Evolutionary conservation across 1,140 invertebrate genomes (phyloP), one percentile per base, ranked within the genome.

Genomic region (Drusus annulatus): DNA sequence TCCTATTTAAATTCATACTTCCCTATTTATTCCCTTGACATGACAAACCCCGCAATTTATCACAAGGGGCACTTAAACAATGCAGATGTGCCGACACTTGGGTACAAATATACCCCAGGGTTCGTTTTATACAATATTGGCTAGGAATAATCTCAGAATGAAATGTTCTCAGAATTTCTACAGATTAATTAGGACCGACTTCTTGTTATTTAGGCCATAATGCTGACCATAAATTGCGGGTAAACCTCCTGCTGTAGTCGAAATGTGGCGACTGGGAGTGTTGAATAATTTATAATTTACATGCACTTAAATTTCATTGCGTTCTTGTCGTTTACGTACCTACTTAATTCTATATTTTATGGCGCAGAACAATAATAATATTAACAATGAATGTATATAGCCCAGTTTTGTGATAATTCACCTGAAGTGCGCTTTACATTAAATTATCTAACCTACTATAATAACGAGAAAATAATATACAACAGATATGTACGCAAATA

Each of bases 151-250:
- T 60, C 17, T 23, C 17, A 23, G 17, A 19, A 15, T 60, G 56
- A 60, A 25, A 16, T 36, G 62, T 65, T 25, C 23, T 17, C 8
- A 17, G 23, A 71, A 71, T 71, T 23, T 78, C 31, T 58, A 50
- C 76, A 69, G 62, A 78, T 71, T 50, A 78, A 78, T 78, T 69
- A 65, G 65, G 21, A 63, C 63, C 16, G 56, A 58, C 31, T 45
- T 45, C 36, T 36, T 69, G 76, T 78, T 78, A 78, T 78, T 78
- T 78, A 78, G 65, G 15, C 51, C 23, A 51, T 21, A 69, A 36
- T 36, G 65, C 60, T 50, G 60, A 25, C 60, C 62, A 51, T 78
- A 65, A 78, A 78, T 78, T 71, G 21, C 5, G 25, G 28, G 23
- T 17, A 78, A 78, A 71, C 25, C 76, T 45, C 13, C 36, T 45